These are phyloP conservation scores for Apteryx mantelli DNA, from an alignment of 2,113 vertebrate genomes.

Conservation along the genomic window DNA sequence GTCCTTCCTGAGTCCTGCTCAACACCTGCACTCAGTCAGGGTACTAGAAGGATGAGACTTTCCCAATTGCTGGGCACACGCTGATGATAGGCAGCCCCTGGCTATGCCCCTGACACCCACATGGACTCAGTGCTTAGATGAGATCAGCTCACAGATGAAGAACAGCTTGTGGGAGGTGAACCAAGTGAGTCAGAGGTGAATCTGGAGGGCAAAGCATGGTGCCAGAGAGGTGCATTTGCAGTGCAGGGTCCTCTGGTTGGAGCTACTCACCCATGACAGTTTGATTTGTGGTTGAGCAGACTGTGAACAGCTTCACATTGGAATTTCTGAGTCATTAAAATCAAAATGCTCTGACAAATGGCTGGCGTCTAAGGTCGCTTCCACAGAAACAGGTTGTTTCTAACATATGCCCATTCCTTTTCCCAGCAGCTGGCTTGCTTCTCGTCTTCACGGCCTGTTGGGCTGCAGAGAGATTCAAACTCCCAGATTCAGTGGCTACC, in stretches of 20 bases:
- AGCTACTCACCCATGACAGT: neutral
- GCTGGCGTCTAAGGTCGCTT: neutral
- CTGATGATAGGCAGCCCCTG: neutral
- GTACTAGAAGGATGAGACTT: neutral
- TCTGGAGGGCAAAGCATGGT: neutral
- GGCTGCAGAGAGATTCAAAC: neutral
- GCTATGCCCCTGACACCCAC: neutral
- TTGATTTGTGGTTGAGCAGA: neutral
- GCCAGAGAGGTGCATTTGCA: neutral
- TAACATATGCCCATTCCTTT: neutral
- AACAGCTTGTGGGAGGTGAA: neutral
- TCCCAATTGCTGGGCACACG: neutral
- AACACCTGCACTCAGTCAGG: neutral
- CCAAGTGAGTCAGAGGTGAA: neutral
- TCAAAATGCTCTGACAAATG: neutral
- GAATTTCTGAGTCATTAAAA: neutral
- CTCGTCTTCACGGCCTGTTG: neutral
- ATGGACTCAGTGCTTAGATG: neutral
- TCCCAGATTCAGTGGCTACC: neutral
- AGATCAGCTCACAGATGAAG: neutral
- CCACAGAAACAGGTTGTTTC: neutral
- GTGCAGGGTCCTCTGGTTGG: neutral
- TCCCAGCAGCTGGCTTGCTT: neutral
- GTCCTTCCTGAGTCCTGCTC: neutral
- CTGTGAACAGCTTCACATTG: neutral